Conservation (phyloP, 2,113 vertebrate genomes). For the Geococcyx californianus region DNA sequence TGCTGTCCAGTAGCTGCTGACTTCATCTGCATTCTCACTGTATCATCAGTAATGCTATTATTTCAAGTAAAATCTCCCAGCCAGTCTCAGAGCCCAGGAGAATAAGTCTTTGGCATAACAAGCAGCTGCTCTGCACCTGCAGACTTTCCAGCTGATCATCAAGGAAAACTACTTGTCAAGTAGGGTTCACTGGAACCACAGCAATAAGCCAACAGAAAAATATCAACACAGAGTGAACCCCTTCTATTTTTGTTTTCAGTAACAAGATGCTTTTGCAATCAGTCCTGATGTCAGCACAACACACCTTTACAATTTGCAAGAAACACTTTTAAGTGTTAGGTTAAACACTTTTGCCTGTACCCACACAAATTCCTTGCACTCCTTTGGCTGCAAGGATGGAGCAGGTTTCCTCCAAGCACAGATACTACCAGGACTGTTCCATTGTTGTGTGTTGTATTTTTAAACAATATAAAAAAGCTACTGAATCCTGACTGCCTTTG, state of each 20-base stretch:
- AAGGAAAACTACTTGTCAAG: neutral
- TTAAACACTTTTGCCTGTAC: neutral
- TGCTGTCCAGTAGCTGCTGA: neutral
- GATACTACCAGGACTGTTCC: neutral
- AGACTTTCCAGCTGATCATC: neutral
- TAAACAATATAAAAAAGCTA: neutral
- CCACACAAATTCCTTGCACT: neutral
- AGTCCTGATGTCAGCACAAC: rapidly evolving
- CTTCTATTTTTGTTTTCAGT: neutral
- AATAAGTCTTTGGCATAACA: neutral
- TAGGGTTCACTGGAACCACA: neutral
- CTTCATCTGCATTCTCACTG: neutral
- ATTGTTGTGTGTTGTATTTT: neutral
- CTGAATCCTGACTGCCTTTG: neutral
- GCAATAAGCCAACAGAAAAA: neutral
- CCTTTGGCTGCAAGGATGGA: neutral
- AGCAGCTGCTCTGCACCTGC: neutral
- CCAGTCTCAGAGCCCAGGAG: neutral
- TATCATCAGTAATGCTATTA: neutral
- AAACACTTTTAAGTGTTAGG: too few species aligned
- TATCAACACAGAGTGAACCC: neutral
- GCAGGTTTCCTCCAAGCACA: neutral
- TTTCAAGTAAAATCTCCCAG: neutral
- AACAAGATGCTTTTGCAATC: neutral
- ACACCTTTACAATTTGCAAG: neutral